Evolutionary conservation across 35 echinoderm and acorn worm genomes (phyloP).

Genomic region (Heliocidaris erythrogramma): DNA sequence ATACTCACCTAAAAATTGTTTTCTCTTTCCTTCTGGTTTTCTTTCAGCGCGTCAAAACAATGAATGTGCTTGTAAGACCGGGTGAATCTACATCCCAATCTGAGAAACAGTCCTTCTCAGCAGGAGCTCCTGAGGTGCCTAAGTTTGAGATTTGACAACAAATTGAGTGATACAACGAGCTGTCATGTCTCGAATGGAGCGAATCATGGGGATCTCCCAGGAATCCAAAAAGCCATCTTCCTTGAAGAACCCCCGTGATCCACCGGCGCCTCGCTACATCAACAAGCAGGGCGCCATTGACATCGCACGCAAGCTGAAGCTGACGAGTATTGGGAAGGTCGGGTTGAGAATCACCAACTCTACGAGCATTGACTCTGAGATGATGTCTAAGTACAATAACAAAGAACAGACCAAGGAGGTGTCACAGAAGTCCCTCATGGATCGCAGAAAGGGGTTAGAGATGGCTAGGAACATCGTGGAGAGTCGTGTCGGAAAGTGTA

Average conservation of each 20-base stretch:
- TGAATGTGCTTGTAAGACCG: too few relatives aligned
- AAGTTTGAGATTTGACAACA: neutral
- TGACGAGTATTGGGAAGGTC: slow-evolving; percentile 85
- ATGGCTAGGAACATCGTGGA: slow-evolving; percentile 79
- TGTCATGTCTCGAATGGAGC: slow-evolving; percentile 41
- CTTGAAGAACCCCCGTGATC: slow-evolving; percentile 45
- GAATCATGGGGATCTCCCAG: slow-evolving; percentile 50
- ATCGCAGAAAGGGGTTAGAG: slow-evolving; percentile 72
- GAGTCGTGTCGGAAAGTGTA: slow-evolving; percentile 87
- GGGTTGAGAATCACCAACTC: slow-evolving; percentile 65
- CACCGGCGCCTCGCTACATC: slow-evolving; percentile 69
- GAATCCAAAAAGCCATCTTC: slow-evolving; percentile 81
- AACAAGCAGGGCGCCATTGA: slow-evolving; percentile 81
- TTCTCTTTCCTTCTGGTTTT: neutral
- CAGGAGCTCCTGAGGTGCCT: neutral
- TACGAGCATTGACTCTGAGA: slow-evolving; percentile 19
- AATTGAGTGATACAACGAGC: neutral
- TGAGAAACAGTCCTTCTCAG: neutral
- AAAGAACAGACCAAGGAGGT: neutral
- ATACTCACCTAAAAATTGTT: neutral
- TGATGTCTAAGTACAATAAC: neutral
- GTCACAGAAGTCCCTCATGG: slow-evolving; percentile 67
- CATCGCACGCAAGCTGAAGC: slow-evolving; percentile 78
- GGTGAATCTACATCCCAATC: neutral
- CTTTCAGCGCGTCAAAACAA: neutral